Evolutionary conservation across 2,113 vertebrate genomes (phyloP).

Genomic region (Rhynchopsitta pachyrhyncha): DNA sequence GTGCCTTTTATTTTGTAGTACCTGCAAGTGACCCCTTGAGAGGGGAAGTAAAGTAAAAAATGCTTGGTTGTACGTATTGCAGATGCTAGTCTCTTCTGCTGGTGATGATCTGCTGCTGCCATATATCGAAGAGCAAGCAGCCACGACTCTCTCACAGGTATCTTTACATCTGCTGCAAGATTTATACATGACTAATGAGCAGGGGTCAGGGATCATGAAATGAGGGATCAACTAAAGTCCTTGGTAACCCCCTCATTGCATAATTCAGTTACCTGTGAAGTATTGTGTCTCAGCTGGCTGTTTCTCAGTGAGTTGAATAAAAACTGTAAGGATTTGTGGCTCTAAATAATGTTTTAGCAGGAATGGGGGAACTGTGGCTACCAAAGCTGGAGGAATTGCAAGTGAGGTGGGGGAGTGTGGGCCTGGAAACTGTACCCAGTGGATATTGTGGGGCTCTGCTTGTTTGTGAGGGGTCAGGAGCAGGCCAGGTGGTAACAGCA

Average conservation of each 20-base stretch:
- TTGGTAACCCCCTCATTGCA: background rate
- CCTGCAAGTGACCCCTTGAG: background rate
- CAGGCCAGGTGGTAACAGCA: background rate
- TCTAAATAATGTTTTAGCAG: background rate
- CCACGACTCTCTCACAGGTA: too few species aligned
- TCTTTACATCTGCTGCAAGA: background rate
- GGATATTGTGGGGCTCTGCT: too few species aligned
- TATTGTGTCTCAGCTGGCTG: background rate
- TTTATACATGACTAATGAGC: background rate
- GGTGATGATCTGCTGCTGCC: background rate
- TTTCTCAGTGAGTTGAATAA: background rate
- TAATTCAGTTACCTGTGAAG: background rate
- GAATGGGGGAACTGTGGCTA: background rate
- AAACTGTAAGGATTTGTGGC: background rate
- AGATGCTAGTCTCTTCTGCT: background rate
- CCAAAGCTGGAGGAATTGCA: background rate
- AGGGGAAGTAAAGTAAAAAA: background rate
- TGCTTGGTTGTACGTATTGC: background rate
- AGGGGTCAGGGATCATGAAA: background rate
- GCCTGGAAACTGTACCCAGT: background rate
- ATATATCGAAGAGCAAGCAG: background rate
- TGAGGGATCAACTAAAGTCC: background rate
- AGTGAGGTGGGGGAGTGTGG: background rate
- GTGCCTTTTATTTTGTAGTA: background rate
- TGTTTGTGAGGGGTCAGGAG: background rate